A percentile compares a stretch with the other conserved stretches of the same genome.
These are phyloP conservation scores for Coreius guichenoti DNA, from an alignment of 2,797 vertebrate genomes.

Conservation along the genomic window DNA sequence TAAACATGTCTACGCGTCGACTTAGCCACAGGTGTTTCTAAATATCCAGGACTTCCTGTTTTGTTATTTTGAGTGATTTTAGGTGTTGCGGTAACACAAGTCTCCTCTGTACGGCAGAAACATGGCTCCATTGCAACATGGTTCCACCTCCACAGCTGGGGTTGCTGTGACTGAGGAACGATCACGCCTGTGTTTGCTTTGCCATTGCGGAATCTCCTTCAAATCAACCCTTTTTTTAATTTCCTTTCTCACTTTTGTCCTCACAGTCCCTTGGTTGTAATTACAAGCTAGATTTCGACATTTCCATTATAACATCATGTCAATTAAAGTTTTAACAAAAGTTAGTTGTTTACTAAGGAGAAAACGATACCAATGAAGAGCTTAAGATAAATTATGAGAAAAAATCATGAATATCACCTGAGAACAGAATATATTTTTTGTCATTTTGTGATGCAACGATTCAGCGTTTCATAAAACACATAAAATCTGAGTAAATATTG, in stretches of 20 bases:
- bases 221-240: neutral
- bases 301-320: too few species aligned
- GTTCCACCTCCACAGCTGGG: neutral
- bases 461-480: neutral
- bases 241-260: neutral
- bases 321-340: too few species aligned
- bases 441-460: too few species aligned
- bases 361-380: too few species aligned
- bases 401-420: too few species aligned
- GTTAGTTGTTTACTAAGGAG: too few species aligned
- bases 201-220: neutral
- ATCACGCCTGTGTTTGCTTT: neutral
- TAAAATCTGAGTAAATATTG: neutral
- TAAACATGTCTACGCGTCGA: neutral
- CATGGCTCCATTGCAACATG: constrained; percentile 8
- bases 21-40: constrained; percentile 24
- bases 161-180: neutral
- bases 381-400: too few species aligned
- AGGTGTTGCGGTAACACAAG: constrained; percentile 2
- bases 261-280: neutral
- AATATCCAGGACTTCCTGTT: constrained; percentile 37
- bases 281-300: too few species aligned
- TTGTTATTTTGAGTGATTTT: constrained; percentile 6
- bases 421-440: too few species aligned
- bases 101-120: constrained; percentile 11